Conservation (phyloP, 2,113 vertebrate genomes). For the Okapia johnstoni region DNA sequence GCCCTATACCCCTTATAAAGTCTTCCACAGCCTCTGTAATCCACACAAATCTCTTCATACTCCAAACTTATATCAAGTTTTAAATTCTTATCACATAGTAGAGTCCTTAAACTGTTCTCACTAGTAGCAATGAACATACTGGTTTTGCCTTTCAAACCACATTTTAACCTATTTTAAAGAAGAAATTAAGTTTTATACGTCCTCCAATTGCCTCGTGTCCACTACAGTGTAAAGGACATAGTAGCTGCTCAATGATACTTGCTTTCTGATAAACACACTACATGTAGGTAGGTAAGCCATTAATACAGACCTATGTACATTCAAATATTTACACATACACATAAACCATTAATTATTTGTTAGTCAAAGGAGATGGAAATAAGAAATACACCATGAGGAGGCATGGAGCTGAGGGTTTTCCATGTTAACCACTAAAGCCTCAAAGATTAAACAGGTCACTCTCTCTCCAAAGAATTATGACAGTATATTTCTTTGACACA, state of each 20-base stretch:
- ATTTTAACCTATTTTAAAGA: not conserved
- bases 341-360: not conserved
- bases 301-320: not conserved
- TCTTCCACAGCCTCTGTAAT: not conserved
- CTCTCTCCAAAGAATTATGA: not conserved
- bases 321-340: not conserved
- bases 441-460: not conserved
- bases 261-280: not conserved
- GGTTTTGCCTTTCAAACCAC: not conserved
- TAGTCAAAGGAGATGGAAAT: not conserved
- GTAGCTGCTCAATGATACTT: not conserved
- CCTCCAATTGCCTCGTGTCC: not conserved
- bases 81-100: not conserved
- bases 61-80: not conserved
- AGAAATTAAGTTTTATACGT: not conserved
- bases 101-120: not conserved
- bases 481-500: not conserved
- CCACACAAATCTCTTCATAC: not conserved
- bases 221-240: not conserved
- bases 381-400: not conserved
- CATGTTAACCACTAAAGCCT: not conserved
- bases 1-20: not conserved
- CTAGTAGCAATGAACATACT: not conserved
- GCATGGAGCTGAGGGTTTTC: not conserved
- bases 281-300: not conserved